Conservation (phyloP, 2,797 vertebrate genomes). For the Macropodus opercularis region DNA sequence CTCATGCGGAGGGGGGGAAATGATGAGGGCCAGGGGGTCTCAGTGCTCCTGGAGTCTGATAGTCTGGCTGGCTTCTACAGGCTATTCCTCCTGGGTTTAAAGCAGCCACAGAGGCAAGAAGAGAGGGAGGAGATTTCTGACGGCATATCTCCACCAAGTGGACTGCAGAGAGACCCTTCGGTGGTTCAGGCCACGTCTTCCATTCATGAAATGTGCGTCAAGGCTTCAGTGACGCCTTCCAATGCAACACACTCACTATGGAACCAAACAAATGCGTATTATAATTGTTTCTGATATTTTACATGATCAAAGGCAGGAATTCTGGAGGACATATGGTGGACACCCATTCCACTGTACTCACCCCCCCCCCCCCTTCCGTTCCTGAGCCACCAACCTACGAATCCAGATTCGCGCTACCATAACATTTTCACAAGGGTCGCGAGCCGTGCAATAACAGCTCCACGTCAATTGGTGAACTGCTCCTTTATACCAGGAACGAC, state of each 20-base stretch:
- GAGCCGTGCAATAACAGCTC: slow-evolving; percentile 71
- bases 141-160: slow-evolving; percentile 86
- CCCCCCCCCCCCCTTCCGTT: slow-evolving; percentile 16
- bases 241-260: too few relatives aligned
- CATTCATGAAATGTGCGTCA: not conserved
- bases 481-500: slow-evolving; percentile 76
- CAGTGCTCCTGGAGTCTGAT: slow-evolving; percentile 79
- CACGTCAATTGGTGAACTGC: slow-evolving; percentile 75
- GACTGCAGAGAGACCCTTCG: slow-evolving; percentile 49
- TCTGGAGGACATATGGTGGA: not conserved
- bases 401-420: slow-evolving; percentile 74
- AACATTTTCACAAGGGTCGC: slow-evolving; percentile 81
- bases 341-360: slow-evolving; percentile 4
- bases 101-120: slow-evolving; percentile 58
- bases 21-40: slow-evolving; percentile 57
- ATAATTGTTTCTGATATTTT: not conserved
- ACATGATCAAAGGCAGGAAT: not conserved
- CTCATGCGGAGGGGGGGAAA: slow-evolving; percentile 55
- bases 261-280: too few relatives aligned
- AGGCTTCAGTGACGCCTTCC: too few relatives aligned
- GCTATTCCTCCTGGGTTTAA: slow-evolving; percentile 59
- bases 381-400: slow-evolving; percentile 39
- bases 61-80: slow-evolving; percentile 74
- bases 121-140: slow-evolving; percentile 74
- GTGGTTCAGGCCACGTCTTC: not conserved